phyloP scores from a whole-genome alignment of 2,113 vertebrate genomes.

The Gnathonemus longibarbis region DNA sequence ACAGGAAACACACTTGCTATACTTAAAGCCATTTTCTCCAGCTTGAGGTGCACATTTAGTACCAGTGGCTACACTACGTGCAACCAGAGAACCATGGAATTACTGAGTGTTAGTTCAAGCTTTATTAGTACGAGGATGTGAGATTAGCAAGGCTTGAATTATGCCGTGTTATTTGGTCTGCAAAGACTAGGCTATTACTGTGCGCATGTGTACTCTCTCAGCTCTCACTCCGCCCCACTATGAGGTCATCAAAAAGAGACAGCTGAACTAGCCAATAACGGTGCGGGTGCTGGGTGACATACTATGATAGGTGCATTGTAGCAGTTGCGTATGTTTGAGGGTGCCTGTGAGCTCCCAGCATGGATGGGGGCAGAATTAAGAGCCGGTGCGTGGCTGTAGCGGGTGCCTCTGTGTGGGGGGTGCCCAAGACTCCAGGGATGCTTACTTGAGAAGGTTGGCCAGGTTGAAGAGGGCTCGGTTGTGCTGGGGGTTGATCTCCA shows the following conservation, averaged over 20 bases:
- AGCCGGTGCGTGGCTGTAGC: neutral
- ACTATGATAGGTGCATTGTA: neutral
- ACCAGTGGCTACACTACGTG: neutral
- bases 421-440: neutral
- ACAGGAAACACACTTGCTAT: neutral
- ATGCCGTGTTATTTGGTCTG: neutral
- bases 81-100: neutral
- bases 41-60: neutral
- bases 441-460: slow-evolving; percentile 89
- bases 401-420: neutral
- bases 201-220: neutral
- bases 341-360: neutral
- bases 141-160: neutral
- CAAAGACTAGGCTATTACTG: neutral
- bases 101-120: neutral
- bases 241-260: neutral
- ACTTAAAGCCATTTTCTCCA: neutral
- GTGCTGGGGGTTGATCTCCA: slow-evolving; percentile 84
- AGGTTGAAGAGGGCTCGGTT: slow-evolving; percentile 96
- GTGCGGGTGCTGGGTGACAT: neutral
- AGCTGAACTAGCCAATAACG: neutral
- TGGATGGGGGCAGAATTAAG: neutral
- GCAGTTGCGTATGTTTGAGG: neutral
- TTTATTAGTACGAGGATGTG: neutral
- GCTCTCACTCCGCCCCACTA: neutral